Base-by-base conservation (phyloP, 2,888 invertebrate species). In the Troides helena region DNA sequence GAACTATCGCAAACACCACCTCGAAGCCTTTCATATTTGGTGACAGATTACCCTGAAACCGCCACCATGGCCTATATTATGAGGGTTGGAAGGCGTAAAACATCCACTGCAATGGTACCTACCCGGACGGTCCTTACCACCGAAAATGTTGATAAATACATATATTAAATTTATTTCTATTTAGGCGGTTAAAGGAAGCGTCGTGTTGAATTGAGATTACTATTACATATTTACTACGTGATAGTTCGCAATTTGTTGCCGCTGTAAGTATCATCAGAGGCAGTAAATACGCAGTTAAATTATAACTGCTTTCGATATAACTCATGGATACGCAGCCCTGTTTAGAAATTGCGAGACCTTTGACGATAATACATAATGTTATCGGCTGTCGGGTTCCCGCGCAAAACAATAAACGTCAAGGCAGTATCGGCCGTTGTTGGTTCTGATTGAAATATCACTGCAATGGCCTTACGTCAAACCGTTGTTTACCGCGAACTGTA, bases 341-440 rank as follows among this genome's bases (percentile, higher is more conserved):
- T 63, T 67, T 53, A 67, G 66, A 70, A 67, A 70, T 70, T 63
- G 43, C 66, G 62, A 56, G 70, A 70, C 70, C 70, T 70, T 66
- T 70, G 25, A 25, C 5, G 70, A 70, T 70, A 67, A 70, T 50
- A 17, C 23, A 59, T 56, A 63, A 67, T 62, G 70, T 67, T 67
- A 70, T 70, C 70, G 50, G 30, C 53, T 36, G 62, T 39, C 65
- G 62, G 25, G 65, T 66, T 63, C 66, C 62, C 70, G 66, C 70
- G 70, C 66, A 71, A 72, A 72, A 73, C 72, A 74, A 73, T 74
- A 73, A 73, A 76, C 81, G 77, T 80, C 81, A 78, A 72, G 69
- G 73, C 71, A 67, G 56, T 73, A 74, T 74, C 69, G 67, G 70
- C 65, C 71, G 70, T 69, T 72, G 72, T 73, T 72, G 73, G 70